Conservation (phyloP, 2,888 invertebrate species). For the Ichneumoninae sp. region DNA sequence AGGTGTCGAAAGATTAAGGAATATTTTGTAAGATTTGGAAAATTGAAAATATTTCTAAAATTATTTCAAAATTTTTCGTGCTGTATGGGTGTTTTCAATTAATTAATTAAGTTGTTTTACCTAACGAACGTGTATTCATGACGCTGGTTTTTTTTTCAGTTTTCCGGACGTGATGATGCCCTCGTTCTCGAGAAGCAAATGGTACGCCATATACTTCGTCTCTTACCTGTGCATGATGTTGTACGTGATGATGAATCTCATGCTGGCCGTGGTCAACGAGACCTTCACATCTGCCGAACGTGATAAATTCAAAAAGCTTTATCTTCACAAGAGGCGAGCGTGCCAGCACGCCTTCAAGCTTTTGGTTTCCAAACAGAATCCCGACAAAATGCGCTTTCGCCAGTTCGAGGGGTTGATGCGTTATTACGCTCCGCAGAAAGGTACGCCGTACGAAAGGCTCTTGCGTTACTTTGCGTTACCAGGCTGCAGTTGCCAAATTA, state of each 20-base stretch:
- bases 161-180: constrained; percentile 98
- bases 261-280: constrained; percentile 96
- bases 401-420: constrained; percentile 93
- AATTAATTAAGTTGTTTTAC: not conserved
- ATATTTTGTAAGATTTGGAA: no score
- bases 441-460: constrained; percentile 82
- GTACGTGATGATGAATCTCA: constrained; percentile 95
- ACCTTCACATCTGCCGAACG: constrained; percentile 94
- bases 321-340: constrained; percentile 92
- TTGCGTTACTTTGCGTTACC: constrained; percentile 23
- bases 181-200: constrained; percentile 91
- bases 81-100: no score
- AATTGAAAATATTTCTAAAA: no score
- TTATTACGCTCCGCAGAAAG: constrained; percentile 90
- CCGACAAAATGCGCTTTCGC: constrained; percentile 88
- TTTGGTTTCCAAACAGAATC: constrained; percentile 91
- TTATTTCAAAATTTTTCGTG: no score
- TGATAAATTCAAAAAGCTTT: constrained; percentile 92
- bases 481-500: not conserved
- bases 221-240: constrained; percentile 93
- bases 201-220: constrained; percentile 94
- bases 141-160: constrained; percentile 85
- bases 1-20: no score
- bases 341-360: constrained; percentile 93
- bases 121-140: not conserved